Evolutionary conservation across 2,888 invertebrate genomes (phyloP).

Genomic region (Morpho helenor): DNA sequence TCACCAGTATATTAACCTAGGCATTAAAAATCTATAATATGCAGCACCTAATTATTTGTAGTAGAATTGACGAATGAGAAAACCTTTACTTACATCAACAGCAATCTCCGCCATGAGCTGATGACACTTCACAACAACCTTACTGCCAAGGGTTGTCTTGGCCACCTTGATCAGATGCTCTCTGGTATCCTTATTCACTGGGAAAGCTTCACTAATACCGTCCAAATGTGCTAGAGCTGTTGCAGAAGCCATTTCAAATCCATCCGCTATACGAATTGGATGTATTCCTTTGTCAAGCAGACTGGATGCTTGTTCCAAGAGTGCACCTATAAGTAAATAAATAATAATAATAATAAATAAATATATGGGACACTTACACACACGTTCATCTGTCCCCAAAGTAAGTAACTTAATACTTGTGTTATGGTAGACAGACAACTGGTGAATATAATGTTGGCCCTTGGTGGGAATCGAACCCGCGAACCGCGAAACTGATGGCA

Average conservation of each 20-base stretch:
- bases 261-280: conserved; percentile 99
- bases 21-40: too few relatives aligned
- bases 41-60: too few relatives aligned
- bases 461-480: too few relatives aligned
- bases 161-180: conserved; percentile 96
- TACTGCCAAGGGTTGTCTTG: conserved; percentile 98
- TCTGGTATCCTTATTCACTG: conserved; percentile 88
- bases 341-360: too few relatives aligned
- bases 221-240: conserved; percentile 92
- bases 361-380: too few relatives aligned
- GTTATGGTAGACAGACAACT: too few relatives aligned
- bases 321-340: conserved; percentile 81
- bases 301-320: conserved; percentile 96
- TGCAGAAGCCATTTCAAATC: conserved; percentile 97
- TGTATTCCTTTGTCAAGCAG: conserved; percentile 98
- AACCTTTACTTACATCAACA: conserved; percentile 79
- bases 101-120: conserved; percentile 99
- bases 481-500: too few relatives aligned
- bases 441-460: too few relatives aligned
- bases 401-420: too few relatives aligned
- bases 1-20: too few relatives aligned
- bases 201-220: conserved; percentile 92
- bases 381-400: too few relatives aligned
- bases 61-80: too few relatives aligned
- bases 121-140: conserved; percentile 98